These are phyloP conservation scores for Campylomormyrus numenius DNA, from an alignment of 2,113 vertebrate species.

Conservation along the genomic window DNA sequence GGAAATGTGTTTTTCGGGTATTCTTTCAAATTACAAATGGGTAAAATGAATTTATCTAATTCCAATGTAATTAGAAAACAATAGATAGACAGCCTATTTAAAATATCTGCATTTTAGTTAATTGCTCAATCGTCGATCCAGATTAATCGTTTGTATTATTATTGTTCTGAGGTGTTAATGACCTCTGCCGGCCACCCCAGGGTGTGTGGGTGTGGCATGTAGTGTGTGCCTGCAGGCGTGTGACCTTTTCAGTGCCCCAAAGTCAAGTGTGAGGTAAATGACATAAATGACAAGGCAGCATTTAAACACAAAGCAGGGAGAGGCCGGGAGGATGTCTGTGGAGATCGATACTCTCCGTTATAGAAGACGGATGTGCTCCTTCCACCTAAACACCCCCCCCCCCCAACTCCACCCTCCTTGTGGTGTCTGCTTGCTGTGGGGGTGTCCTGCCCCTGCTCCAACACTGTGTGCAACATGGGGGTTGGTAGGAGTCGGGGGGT, in stretches of 20 bases:
- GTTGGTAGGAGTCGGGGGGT: not conserved
- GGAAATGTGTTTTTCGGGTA: not conserved
- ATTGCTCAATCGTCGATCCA: not conserved
- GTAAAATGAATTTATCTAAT: not conserved
- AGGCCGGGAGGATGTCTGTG: conserved; percentile 22
- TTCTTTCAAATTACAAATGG: not conserved
- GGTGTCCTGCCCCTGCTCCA: not conserved
- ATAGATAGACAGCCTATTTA: not conserved
- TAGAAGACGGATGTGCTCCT: conserved; percentile 39
- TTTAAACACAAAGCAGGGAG: conserved; percentile 23
- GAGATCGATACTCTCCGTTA: conserved; percentile 33
- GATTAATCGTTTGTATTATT: not conserved
- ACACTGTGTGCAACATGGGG: not conserved
- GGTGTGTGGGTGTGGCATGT: not conserved
- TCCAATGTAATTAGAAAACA: not conserved
- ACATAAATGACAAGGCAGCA: conserved; percentile 32
- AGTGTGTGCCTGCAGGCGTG: not conserved
- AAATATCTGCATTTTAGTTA: not conserved
- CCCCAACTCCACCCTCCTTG: not conserved
- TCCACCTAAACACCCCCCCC: not conserved
- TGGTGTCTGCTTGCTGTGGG: not conserved
- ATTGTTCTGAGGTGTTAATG: not conserved
- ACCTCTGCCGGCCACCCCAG: not conserved
- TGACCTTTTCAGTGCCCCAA: conserved; percentile 13
- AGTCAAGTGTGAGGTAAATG: conserved; percentile 22